Base-by-base conservation (phyloP, 35 echinoderm and acorn worm genomes). In the Hemicentrotus pulcherrimus region DNA sequence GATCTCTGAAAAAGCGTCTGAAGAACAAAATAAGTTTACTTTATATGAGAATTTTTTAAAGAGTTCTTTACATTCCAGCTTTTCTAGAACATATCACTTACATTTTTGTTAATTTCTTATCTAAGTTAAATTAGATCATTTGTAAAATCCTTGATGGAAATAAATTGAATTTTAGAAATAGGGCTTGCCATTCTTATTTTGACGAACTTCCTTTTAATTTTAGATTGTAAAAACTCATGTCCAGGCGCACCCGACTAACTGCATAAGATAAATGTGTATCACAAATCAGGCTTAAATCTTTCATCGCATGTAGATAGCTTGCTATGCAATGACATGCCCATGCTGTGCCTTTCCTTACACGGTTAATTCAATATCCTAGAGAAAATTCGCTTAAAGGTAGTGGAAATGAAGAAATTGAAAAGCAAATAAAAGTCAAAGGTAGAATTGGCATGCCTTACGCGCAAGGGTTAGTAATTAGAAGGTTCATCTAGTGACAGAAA, bases 321-420 rank as follows among this genome's bases (percentile, higher is more conserved):
- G 65, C 65, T 6, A 78, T 28, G 65, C 65, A 22, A 78, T 78
- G 18, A 78, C 65, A 78, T 78, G 18, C 65, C 65, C 65, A 78
- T 78, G 65, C 65, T 78, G 65, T 78, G 65, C 65, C 65, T 78
- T 78, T 78, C 65, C 65, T 78, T n/a, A 8, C 65, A n/a, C 65
- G 4, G 22, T n/a, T 78, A 78, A 78, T 78, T 78, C 65, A 78
- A 78, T 78, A 78, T 78, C 65, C 65, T 22, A 28, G 65, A 15
- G 18, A 78, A 78, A 78, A 78, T 28, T 78, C 65, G 65, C 19
- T 78, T 78, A 78, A 78, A 78, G 65, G 65, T 78, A 78, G 65
- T 78, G 65, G 65, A 78, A 78, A 78, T 78, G 22, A 6, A 22
- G 65, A 78, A 28, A 78, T 78, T 28, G 1, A 78, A 78, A 78